Evolutionary conservation across 2,113 vertebrate genomes (phyloP).

Genomic region (Calidris pugnax): DNA sequence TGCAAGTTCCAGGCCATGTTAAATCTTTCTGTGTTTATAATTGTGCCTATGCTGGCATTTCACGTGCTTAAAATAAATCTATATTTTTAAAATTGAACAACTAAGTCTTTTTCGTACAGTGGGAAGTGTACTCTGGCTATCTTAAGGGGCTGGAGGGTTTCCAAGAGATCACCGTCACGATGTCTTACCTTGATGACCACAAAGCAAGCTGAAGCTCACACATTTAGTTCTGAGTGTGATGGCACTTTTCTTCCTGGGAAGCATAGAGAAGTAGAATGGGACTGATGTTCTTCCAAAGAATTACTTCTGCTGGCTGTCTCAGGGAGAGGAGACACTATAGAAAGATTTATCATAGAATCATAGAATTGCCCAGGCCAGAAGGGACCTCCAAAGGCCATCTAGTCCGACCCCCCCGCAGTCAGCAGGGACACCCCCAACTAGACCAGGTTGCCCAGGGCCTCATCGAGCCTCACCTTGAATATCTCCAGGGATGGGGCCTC

Average conservation of each 20-base stretch:
- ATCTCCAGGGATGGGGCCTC: too few species aligned
- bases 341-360: too few species aligned
- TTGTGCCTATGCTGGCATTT: conserved; percentile 20
- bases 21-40: neutral
- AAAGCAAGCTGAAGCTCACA: neutral
- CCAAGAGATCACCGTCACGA: neutral
- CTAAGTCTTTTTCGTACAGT: neutral
- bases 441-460: too few species aligned
- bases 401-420: too few species aligned
- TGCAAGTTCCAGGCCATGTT: neutral
- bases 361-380: too few species aligned
- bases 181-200: neutral
- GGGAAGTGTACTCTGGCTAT: neutral
- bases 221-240: neutral
- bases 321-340: neutral
- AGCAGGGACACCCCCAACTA: too few species aligned
- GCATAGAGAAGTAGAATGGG: neutral
- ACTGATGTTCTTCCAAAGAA: neutral
- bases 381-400: too few species aligned
- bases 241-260: neutral
- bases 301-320: neutral
- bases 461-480: too few species aligned
- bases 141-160: neutral
- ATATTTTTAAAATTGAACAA: conserved; percentile 19
- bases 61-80: conserved; percentile 53